A percentile compares a stretch with the other conserved stretches of the same genome.
These are phyloP conservation scores for Amitus sp. DNA, from an alignment of 2,888 invertebrate species.

Conservation along the genomic window DNA sequence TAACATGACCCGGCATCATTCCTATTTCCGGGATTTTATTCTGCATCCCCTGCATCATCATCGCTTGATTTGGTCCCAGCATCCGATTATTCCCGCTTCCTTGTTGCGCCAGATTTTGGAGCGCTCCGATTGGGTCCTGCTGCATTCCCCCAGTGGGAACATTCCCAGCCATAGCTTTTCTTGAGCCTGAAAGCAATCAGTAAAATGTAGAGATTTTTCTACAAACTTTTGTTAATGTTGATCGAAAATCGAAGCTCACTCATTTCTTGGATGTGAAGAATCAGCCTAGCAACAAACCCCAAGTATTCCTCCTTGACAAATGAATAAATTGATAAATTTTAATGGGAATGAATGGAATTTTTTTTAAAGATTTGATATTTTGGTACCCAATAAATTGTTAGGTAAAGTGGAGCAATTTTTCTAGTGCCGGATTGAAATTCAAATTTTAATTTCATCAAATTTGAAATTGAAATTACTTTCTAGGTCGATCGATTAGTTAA, in stretches of 20 bases:
- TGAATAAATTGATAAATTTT: not conserved
- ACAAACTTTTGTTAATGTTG: too few relatives aligned
- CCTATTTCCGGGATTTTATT: slow-evolving; percentile 68
- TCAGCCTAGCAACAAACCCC: slow-evolving; percentile 88
- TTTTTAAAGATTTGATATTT: too few relatives aligned
- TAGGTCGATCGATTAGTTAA: too few relatives aligned
- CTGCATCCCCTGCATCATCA: slow-evolving; percentile 71
- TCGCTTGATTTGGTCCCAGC: slow-evolving; percentile 72
- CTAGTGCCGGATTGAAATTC: too few relatives aligned
- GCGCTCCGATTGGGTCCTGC: slow-evolving; percentile 88
- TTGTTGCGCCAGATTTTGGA: slow-evolving; percentile 87
- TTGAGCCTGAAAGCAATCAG: slow-evolving; percentile 29
- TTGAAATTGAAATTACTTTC: too few relatives aligned
- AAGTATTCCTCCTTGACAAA: slow-evolving; percentile 83
- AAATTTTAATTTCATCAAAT: too few relatives aligned
- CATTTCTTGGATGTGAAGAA: slow-evolving; percentile 90
- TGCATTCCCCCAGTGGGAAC: slow-evolving; percentile 64
- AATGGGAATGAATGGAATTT: too few relatives aligned
- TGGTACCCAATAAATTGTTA: too few relatives aligned
- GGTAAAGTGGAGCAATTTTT: too few relatives aligned
- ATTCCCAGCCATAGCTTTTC: slow-evolving; percentile 27
- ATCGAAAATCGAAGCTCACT: too few relatives aligned
- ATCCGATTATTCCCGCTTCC: slow-evolving; percentile 71
- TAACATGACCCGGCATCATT: slow-evolving; percentile 66
- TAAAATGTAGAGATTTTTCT: too few relatives aligned